Base-by-base conservation (phyloP, 2,797 vertebrate genomes). In the Botia almorhae region DNA sequence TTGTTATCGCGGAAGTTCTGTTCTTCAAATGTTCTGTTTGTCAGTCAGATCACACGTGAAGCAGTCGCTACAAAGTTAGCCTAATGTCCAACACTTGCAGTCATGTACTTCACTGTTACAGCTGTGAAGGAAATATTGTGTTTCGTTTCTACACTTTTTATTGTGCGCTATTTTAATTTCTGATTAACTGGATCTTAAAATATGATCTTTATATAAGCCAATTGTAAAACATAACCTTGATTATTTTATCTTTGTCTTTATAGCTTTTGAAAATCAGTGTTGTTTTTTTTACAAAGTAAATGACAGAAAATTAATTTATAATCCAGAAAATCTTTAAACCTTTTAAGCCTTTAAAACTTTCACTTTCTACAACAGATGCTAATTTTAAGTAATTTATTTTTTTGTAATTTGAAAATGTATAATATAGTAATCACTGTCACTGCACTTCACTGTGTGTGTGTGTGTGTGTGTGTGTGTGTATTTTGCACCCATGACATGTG, bases 1-100 rank as follows among this genome's bases (percentile, higher is more conserved):
- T n/a, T n/a, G n/a, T n/a, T n/a, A n/a, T n/a, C n/a, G n/a, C n/a
- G n/a, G n/a, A 48, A 29, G 12, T 29, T 43, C 46, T 55, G 33
- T 29, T 64, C 46, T 78, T 69, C 8, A 29, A 56, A 75, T 58
- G 69, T 56, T 74, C 55, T 6, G 23, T 39, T 17, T 69, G 76
- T 69, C 81, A 48, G 10, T 79, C 70, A 56, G 29, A 26, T 13
- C 39, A 17, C 61, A 69, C 48, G n/a, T 50, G 17, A 5, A 36
- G 10, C 36, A 17, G 36, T 12, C 19, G 29, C 33, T 74, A 58
- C 33, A 55, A 55, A 73, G 68, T 39, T 46, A 17, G 23, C 5
- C 11, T 3, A 63, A 23, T 64, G 29, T 65, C 48, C 26, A 21
- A 39, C 65, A 26, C 74, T 76, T 21, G 55, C 10, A 23, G 74